phyloP scores from a whole-genome alignment of 2,888 invertebrate genomes.

The Ichneumoninae sp. region DNA sequence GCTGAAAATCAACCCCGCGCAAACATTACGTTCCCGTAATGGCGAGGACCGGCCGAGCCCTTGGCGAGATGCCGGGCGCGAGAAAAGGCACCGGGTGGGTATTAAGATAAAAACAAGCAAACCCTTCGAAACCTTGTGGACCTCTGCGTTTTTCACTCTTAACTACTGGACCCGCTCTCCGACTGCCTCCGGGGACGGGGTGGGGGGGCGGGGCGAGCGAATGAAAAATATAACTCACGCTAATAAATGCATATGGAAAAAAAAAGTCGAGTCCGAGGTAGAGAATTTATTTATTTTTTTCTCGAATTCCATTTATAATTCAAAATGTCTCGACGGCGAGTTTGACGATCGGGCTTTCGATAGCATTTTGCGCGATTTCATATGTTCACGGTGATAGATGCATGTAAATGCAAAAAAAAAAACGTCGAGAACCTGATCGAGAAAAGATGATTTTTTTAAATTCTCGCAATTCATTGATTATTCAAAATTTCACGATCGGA shows the following conservation, averaged over 20 bases:
- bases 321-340: not conserved
- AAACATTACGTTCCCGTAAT: constrained; percentile 39
- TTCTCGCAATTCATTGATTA: not conserved
- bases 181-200: not conserved
- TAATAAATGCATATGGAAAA: constrained; percentile 28
- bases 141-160: constrained; percentile 40
- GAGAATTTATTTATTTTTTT: constrained; percentile 18
- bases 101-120: constrained; percentile 46
- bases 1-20: constrained; percentile 39
- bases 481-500: not conserved
- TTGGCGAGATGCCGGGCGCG: not conserved
- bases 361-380: constrained; percentile 11
- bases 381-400: not conserved
- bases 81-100: constrained; percentile 12
- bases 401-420: too few relatives aligned
- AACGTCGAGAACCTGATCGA: too few relatives aligned
- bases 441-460: not conserved
- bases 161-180: constrained; percentile 16
- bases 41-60: not conserved
- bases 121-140: constrained; percentile 25
- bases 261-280: constrained; percentile 18
- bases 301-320: not conserved
- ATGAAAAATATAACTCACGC: constrained; percentile 27
- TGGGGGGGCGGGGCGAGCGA: not conserved
- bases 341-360: constrained; percentile 2